Evolutionary conservation across 2,797 vertebrate species (phyloP).

Genomic region (Xenops minutus): DNA sequence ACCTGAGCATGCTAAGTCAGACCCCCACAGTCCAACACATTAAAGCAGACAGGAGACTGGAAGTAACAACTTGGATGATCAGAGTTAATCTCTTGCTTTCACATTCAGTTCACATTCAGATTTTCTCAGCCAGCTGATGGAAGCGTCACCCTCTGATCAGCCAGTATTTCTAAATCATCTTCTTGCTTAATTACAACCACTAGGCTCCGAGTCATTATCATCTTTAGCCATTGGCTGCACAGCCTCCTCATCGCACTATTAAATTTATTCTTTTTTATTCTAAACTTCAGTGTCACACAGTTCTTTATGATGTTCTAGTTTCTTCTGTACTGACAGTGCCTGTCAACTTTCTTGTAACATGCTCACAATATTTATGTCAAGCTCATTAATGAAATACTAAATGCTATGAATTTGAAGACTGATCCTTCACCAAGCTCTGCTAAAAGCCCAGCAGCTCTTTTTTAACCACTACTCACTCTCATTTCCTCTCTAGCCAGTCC

Average conservation of each 20-base stretch:
- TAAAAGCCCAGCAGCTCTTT: background rate
- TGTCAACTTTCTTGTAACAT: background rate
- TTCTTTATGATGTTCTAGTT: conserved; percentile 6
- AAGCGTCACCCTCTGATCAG: background rate
- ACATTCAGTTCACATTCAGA: background rate
- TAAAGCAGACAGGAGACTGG: background rate
- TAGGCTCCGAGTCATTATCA: background rate
- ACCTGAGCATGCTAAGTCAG: background rate
- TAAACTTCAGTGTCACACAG: background rate
- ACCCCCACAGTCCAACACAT: background rate
- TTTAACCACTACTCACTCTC: background rate
- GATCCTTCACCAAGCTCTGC: conserved; percentile 3
- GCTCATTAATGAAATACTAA: conserved; percentile 45
- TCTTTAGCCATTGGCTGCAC: background rate
- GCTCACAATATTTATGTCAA: conserved; percentile 38
- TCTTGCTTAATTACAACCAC: background rate
- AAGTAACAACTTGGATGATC: background rate
- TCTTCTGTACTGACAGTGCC: conserved; percentile 22
- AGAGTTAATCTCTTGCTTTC: background rate
- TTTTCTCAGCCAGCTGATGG: background rate
- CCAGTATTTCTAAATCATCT: background rate
- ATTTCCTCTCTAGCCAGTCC: background rate
- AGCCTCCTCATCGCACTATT: background rate
- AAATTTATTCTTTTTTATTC: conserved; percentile 11
- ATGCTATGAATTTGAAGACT: background rate